A percentile compares a stretch with the other conserved stretches of the same genome.
Conservation (phyloP, 2,113 vertebrate genomes). For the Petromus typicus region DNA sequence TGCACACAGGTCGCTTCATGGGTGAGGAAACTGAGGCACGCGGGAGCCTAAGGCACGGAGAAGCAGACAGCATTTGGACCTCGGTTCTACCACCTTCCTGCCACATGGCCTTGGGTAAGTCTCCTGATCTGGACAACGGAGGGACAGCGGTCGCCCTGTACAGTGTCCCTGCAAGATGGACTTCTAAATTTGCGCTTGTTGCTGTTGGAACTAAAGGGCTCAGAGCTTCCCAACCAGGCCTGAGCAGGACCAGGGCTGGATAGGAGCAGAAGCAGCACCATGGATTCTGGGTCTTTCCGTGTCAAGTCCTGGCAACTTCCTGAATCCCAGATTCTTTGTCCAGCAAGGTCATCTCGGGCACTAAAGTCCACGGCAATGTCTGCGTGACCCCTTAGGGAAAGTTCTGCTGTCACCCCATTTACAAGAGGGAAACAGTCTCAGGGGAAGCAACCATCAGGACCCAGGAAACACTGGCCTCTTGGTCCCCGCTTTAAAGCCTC, state of each 20-base stretch:
- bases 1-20: not conserved
- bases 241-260: not conserved
- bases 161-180: not conserved
- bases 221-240: not conserved
- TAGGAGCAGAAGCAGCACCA: not conserved
- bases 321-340: not conserved
- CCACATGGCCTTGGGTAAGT: not conserved
- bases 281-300: not conserved
- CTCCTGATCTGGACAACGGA: not conserved
- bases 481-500: not conserved
- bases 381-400: not conserved
- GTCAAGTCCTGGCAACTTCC: not conserved
- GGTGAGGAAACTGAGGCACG: constrained; percentile 32
- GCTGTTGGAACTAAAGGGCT: not conserved
- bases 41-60: not conserved
- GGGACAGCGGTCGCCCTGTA: not conserved
- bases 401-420: not conserved
- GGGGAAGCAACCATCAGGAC: not conserved
- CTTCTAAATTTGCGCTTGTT: not conserved
- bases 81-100: not conserved
- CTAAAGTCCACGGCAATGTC: not conserved
- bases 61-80: not conserved
- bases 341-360: not conserved
- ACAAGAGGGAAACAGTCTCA: not conserved
- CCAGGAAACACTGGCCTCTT: fast-evolving